Base-by-base conservation (phyloP, 2,888 invertebrate genomes). In the Orchesella flavescens region DNA sequence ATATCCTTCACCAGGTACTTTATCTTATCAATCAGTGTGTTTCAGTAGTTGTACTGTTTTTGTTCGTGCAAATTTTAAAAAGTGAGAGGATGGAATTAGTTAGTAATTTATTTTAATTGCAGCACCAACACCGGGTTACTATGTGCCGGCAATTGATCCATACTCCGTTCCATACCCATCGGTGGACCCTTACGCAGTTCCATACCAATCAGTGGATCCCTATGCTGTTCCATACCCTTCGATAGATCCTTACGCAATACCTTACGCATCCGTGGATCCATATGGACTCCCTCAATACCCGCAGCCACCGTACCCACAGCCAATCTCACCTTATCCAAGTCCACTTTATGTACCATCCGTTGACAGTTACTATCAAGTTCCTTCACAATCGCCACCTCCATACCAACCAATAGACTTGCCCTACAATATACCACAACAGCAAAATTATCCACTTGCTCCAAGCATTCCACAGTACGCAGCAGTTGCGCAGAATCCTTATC, bases 361-460 rank as follows among this genome's bases (percentile, higher is more conserved):
- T 59, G 78, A 78, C 34, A 49, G 24, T 0, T 78, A 78, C 34
- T 78, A 71, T 19, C 78, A 78, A 34, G 63, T 61, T 0, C 78
- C 78, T 24, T 68, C 55, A n/a, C 57, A 55, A 3, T 55, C 49
- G 34, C 17, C 68, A 12, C 5, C 21, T 34, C 34, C 63, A 63
- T 34, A 34, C 34, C 34, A 2, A 7, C 7, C 34, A 34, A 7
- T 34, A 7, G 34, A 34, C 34, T 34, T 7, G 2, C 34, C 34
- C 7, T 34, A 34, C 34, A 34, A 34, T 34, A 7, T 34, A 57
- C 57, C 21, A 19, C 66, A 46, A 46, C 68, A 68, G 21, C 66
- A 24, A 21, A 76, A 23, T 44, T 76, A 76, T 46, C 24, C 24
- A 53, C n/a, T 68, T 61, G 61, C 77, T 59, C 59, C 68, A 9